Evolutionary conservation across 1,140 invertebrate species (phyloP).

Genomic region (Drosophila saltans): DNA sequence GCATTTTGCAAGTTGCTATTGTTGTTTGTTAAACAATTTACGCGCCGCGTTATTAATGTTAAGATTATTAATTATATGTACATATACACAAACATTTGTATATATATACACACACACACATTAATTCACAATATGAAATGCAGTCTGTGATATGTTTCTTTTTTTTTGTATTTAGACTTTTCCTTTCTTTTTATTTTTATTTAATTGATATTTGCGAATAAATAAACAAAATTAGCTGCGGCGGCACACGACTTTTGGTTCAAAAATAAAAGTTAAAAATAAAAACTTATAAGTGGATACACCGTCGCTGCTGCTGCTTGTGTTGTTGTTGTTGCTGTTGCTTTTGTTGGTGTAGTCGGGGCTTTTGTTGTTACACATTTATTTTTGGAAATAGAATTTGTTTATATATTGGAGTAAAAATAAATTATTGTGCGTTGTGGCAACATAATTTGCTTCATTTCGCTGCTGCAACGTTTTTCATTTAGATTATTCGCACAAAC

Average conservation of each 20-base stretch:
- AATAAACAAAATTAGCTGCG: slow-evolving; percentile 46
- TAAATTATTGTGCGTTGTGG: slow-evolving; percentile 58
- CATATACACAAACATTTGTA: slow-evolving; percentile 2
- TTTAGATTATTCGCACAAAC: background rate
- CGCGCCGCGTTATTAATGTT: slow-evolving; percentile 15
- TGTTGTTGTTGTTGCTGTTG: slow-evolving; percentile 50
- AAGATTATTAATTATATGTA: slow-evolving; percentile 14
- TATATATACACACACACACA: slow-evolving; percentile 3
- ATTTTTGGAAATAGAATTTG: slow-evolving; percentile 80
- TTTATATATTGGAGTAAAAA: slow-evolving; percentile 79
- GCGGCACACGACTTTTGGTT: slow-evolving; percentile 19
- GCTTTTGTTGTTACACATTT: slow-evolving; percentile 43
- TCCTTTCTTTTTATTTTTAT: slow-evolving; percentile 34
- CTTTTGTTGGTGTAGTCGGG: slow-evolving; percentile 30
- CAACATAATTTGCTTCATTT: slow-evolving; percentile 56
- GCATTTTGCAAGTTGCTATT: slow-evolving; percentile 8
- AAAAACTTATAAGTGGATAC: slow-evolving; percentile 68
- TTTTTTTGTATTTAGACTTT: slow-evolving; percentile 22
- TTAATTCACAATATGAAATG: slow-evolving; percentile 30
- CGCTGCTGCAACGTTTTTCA: slow-evolving; percentile 15
- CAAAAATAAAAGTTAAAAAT: slow-evolving; percentile 77
- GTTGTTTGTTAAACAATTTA: slow-evolving; percentile 21
- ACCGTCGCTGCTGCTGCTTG: slow-evolving; percentile 24
- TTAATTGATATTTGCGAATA: slow-evolving; percentile 57
- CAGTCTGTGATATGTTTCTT: slow-evolving; percentile 52